A percentile compares a stretch with the other conserved stretches of the same genome.
Evolutionary conservation across 1,140 invertebrate species (phyloP).

Genomic region (Harlomillsia oculata): DNA sequence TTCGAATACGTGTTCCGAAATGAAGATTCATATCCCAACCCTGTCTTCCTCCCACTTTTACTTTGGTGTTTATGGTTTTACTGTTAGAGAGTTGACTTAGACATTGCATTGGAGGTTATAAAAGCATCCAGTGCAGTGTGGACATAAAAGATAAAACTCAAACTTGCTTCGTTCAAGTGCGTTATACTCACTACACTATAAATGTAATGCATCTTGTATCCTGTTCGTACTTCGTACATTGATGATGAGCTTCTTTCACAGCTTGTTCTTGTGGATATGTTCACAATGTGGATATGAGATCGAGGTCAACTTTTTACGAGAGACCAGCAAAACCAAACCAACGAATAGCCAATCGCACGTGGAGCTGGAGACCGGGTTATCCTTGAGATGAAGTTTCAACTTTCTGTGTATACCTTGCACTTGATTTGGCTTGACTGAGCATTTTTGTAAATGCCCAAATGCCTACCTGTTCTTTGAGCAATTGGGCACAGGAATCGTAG

Average conservation of each 20-base stretch:
- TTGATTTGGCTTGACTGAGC: neutral
- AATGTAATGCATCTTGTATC: neutral
- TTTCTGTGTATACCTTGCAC: neutral
- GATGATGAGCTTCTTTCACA: neutral
- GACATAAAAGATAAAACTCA: too few relatives aligned
- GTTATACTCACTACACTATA: neutral
- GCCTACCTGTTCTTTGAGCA: neutral
- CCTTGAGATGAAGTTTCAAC: conserved; percentile 8
- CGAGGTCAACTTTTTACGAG: conserved; percentile 8
- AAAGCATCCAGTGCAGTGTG: too few relatives aligned
- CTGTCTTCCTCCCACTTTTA: too few relatives aligned
- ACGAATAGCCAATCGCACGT: conserved; percentile 8
- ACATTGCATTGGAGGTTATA: too few relatives aligned
- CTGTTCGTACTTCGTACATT: neutral
- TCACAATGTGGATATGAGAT: too few relatives aligned
- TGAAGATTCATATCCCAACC: too few relatives aligned
- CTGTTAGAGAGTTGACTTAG: too few relatives aligned
- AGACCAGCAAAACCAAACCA: too few relatives aligned
- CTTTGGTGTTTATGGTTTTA: too few relatives aligned
- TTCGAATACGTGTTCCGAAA: too few relatives aligned
- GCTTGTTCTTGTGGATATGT: too few relatives aligned
- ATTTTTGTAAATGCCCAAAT: neutral
- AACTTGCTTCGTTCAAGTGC: neutral
- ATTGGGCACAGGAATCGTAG: neutral
- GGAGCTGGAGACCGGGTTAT: neutral